Evolutionary conservation across 2,888 invertebrate species (phyloP), one percentile per base, ranked within the genome.

Genomic region (Hecatera dysodea): DNA sequence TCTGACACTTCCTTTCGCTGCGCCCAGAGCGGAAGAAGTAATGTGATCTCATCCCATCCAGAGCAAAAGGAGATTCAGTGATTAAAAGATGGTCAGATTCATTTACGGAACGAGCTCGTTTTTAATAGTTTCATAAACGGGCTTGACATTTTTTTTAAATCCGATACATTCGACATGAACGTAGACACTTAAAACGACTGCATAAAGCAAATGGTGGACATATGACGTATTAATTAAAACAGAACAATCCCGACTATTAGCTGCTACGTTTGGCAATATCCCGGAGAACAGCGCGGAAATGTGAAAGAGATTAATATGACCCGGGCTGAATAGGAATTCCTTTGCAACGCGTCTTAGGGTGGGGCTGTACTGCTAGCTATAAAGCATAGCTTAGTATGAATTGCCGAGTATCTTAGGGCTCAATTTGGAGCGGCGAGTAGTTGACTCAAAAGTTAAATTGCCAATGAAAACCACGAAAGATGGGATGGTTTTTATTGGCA

Each of bases 231-330:
- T 93, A 93, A 93, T 92, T 92, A 91, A 91, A 92, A 89, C 82
- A 81, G 87, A 90, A 91, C 91, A 89, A 90, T 90, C 89, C 85
- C 87, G 88, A 88, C 89, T 90, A 93, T 93, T 92, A 91, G 89
- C 87, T 88, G 90, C 88, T 83, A 90, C 90, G 90, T 86, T 90
- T 86, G 88, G 90, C 92, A 91, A 90, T 91, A 91, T 89, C 87
- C 86, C 86, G 79, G 81, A 86, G 78, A 85, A 78, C 84, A 86
- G 87, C 84, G 88, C 89, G 89, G 90, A 91, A 92, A 93, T 91
- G 92, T 89, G 92, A 93, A 92, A 93, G 91, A 93, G 93, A 94
- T 93, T 93, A 93, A 94, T 94, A 93, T 91, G 91, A 91, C 88
- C 90, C 89, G 89, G 86, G 84, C 85, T 80, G 91, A 89, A 88